phyloP scores from a whole-genome alignment of 1,140 invertebrate genomes.

The Pogonomyrmex californicus region DNA sequence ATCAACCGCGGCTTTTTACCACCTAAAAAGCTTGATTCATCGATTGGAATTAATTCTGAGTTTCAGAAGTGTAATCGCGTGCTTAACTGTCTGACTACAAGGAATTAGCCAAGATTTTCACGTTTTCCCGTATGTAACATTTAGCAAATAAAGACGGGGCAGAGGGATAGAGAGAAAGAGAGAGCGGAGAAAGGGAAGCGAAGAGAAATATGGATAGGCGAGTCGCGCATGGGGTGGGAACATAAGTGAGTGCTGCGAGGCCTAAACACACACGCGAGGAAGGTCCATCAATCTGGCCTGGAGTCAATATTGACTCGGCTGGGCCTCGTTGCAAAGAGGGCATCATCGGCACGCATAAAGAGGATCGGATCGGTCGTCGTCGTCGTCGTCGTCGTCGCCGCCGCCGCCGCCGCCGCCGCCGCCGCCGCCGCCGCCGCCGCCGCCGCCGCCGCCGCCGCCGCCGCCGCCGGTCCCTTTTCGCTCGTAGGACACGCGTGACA shows the following conservation, averaged over 20 bases:
- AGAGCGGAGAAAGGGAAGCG: background rate
- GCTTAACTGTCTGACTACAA: constrained; percentile 1
- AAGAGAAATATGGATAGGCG: constrained; percentile 32
- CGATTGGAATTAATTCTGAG: constrained; percentile 16
- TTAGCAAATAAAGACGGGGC: constrained; percentile 14
- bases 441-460: too few relatives aligned
- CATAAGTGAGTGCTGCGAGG: constrained; percentile 84
- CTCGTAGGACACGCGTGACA: constrained; percentile 86
- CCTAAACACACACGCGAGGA: constrained; percentile 83
- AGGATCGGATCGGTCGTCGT: constrained; percentile 58
- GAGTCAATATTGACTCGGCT: constrained; percentile 86
- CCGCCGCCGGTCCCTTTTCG: constrained; percentile 82
- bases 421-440: too few relatives aligned
- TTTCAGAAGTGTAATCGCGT: constrained; percentile 8
- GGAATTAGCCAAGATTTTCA: constrained; percentile 48
- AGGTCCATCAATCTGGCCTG: constrained; percentile 86
- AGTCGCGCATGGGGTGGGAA: constrained; percentile 73
- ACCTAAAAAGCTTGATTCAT: constrained; percentile 14
- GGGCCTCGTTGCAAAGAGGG: constrained; percentile 86
- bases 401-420: too few relatives aligned
- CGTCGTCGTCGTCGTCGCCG: too few relatives aligned
- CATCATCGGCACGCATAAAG: constrained; percentile 83
- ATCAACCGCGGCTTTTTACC: background rate
- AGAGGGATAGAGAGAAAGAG: background rate
- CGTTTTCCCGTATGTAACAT: constrained; percentile 52